Evolutionary conservation across 2,113 vertebrate genomes (phyloP), one percentile per base, ranked within the genome.

Genomic region (Laticauda laticaudata): DNA sequence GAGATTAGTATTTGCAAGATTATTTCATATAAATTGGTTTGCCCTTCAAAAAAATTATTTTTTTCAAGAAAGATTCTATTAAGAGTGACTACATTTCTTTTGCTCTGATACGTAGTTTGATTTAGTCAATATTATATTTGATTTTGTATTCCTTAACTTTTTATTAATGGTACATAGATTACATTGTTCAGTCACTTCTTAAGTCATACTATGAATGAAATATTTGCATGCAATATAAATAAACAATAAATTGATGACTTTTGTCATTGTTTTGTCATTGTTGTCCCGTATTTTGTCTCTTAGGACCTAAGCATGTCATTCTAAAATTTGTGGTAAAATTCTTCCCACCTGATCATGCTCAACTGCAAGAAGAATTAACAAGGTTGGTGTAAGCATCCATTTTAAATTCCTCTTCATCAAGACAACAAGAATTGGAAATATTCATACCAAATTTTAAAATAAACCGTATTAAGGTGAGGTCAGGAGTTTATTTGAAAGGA

Each of bases 281-380:
- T n/a, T 34, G 20, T 4, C 1, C 26, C 34, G 23, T 14, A 92
- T 92, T 86, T 56, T 56, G 0, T 94, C 75, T 51, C 86, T 34
- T 95, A 99, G 99, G 99, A 94, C 99, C 99, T 1, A 99, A 99
- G 96, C 98, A 99, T 6, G 98, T 98, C 29, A 97, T 98, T 91
- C 97, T 99, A 94, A 99, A 98, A 96, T 99, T 99, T 95, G 98
- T 99, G 95, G 99, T 99, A 96, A 99, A 99, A 97, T 99, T 99
- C 97, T 99, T 99, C 93, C 99, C 99, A 45, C 99, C 99, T 2
- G 99, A 99, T 95, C 99, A 99, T 0, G 97, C 99, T 85, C 99
- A 99, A 94, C 98, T 99, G n/a, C 98, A 99, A 97, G 99, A 99
- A 94, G 99, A 99, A 93, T 97, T 99, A 94, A 99, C 99, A 91